Conservation (phyloP, 1,140 invertebrate species). For the Anadara kagoshimensis region DNA sequence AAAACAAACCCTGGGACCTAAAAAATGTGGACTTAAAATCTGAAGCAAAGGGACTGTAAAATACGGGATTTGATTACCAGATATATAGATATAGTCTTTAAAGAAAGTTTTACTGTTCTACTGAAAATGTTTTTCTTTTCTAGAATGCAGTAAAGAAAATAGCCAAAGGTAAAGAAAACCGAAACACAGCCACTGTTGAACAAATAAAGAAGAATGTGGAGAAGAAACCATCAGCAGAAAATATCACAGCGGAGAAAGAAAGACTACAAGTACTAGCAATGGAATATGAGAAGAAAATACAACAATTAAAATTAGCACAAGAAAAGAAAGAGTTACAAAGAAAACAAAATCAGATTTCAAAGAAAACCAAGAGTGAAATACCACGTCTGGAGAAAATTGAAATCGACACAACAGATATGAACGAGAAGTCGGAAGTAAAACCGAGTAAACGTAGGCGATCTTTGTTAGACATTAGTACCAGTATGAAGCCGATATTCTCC, state of each 20-base stretch:
- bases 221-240: conserved; percentile 1
- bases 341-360: conserved; percentile 17
- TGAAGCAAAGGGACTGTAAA: too few relatives aligned
- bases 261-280: conserved; percentile 46
- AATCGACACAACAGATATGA: conserved; percentile 38
- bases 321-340: conserved; percentile 10
- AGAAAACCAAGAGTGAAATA: conserved; percentile 33
- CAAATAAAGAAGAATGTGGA: background rate
- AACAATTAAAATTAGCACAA: conserved; percentile 47
- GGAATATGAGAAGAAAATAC: conserved; percentile 50
- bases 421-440: conserved; percentile 14
- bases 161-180: conserved; percentile 22
- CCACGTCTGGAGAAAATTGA: conserved; percentile 49
- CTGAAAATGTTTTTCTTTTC: conserved; percentile 4
- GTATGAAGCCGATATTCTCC: conserved; percentile 56
- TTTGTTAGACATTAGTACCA: conserved; percentile 54
- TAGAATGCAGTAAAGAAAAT: conserved; percentile 19
- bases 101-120: too few relatives aligned
- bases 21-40: too few relatives aligned
- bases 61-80: too few relatives aligned
- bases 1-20: too few relatives aligned
- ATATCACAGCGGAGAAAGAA: conserved; percentile 46
- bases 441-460: conserved; percentile 47
- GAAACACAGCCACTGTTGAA: background rate
- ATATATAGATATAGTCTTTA: too few relatives aligned